phyloP scores from a whole-genome alignment of 2,113 vertebrate species.

The Chloebia gouldiae region DNA sequence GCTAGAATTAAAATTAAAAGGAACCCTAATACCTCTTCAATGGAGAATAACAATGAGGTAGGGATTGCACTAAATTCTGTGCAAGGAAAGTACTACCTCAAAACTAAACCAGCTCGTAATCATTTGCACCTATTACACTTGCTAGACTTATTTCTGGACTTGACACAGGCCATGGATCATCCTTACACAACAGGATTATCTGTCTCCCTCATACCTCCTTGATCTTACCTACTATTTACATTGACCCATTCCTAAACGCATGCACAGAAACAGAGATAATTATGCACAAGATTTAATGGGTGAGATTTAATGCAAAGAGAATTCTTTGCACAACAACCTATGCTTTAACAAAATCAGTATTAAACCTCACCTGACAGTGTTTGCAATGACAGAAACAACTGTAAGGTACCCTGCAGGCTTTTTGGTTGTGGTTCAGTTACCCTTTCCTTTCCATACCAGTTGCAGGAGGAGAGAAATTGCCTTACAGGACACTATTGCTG shows the following conservation, averaged over 20 bases:
- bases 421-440: background rate
- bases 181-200: background rate
- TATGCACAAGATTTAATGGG: background rate
- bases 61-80: background rate
- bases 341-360: background rate
- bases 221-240: background rate
- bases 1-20: background rate
- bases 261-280: background rate
- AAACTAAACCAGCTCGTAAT: background rate
- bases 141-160: background rate
- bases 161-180: background rate
- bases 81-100: background rate
- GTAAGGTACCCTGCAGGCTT: background rate
- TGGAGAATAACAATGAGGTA: background rate
- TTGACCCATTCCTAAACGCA: background rate
- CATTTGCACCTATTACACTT: background rate
- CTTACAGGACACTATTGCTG: background rate
- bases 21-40: background rate
- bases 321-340: background rate
- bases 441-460: background rate
- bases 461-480: background rate
- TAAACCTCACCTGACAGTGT: background rate
- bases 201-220: background rate
- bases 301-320: background rate
- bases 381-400: background rate